Percentiles rank a stretch among this genome's conserved stretches.
These are phyloP conservation scores for Xylota segnis DNA, from an alignment of 2,888 invertebrate species.

Conservation along the genomic window DNA sequence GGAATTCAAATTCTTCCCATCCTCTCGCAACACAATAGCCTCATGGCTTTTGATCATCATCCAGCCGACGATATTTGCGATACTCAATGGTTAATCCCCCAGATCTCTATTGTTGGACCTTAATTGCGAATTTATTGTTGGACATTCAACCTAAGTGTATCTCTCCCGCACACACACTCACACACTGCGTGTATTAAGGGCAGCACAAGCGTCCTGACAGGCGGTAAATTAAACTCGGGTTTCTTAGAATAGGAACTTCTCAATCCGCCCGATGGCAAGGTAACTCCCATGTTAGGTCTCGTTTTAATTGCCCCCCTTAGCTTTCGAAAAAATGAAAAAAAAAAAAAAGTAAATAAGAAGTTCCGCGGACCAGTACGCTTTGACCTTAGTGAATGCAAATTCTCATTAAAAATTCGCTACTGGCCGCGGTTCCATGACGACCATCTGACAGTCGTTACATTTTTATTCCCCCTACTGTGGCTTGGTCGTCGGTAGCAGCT, in stretches of 20 bases:
- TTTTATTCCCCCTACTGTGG: slow-evolving; percentile 31
- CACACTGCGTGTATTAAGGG: slow-evolving; percentile 5
- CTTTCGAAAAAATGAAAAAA: slow-evolving; percentile 21
- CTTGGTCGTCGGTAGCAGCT: slow-evolving; percentile 3
- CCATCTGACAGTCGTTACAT: slow-evolving; percentile 62
- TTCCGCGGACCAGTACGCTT: slow-evolving; percentile 3
- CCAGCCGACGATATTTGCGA: slow-evolving; percentile 57
- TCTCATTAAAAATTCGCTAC: slow-evolving; percentile 61
- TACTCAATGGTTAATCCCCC: slow-evolving; percentile 58
- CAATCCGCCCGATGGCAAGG: slow-evolving; percentile 34
- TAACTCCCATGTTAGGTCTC: slow-evolving; percentile 36
- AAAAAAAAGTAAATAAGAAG: not conserved
- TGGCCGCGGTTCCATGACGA: slow-evolving; percentile 30
- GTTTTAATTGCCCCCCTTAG: slow-evolving; percentile 63
- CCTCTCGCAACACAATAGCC: slow-evolving; percentile 24
- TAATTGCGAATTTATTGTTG: slow-evolving; percentile 70
- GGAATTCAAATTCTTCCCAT: slow-evolving; percentile 47
- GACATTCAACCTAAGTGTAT: slow-evolving; percentile 23
- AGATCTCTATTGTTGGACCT: slow-evolving; percentile 58
- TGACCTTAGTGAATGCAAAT: slow-evolving; percentile 65
- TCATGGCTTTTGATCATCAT: slow-evolving; percentile 19
- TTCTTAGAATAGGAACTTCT: slow-evolving; percentile 54
- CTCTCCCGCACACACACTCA: not conserved
- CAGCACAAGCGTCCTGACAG: slow-evolving; percentile 41
- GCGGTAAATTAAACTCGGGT: slow-evolving; percentile 56